phyloP scores from a whole-genome alignment of 2,113 vertebrate species.

The Isurus oxyrinchus region DNA sequence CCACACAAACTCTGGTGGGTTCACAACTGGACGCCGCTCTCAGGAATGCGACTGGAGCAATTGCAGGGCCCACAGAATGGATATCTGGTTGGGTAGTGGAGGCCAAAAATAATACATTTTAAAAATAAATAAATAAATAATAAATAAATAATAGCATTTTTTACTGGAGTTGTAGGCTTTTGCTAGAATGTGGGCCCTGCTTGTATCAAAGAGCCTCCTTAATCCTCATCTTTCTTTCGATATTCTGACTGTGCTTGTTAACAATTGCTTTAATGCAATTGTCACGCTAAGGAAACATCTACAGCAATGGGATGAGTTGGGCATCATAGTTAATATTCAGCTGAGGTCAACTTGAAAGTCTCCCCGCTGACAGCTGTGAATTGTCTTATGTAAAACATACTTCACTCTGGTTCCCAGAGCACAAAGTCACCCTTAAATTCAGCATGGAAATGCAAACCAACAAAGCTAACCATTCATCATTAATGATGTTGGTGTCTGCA shows the following conservation, averaged over 20 bases:
- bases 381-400: background rate
- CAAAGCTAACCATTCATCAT: background rate
- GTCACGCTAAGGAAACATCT: background rate
- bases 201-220: background rate
- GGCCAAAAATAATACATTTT: background rate
- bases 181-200: background rate
- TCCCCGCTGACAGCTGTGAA: background rate
- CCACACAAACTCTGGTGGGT: background rate
- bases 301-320: background rate
- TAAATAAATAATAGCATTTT: background rate
- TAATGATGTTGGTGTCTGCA: background rate
- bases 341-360: background rate
- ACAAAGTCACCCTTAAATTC: background rate
- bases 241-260: background rate
- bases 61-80: background rate
- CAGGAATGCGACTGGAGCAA: background rate
- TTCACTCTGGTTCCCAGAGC: background rate
- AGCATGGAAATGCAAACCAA: background rate
- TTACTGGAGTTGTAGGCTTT: background rate
- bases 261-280: background rate
- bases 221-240: background rate
- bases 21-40: background rate
- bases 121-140: no score
- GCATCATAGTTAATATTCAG: background rate
- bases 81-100: background rate